These are phyloP conservation scores for Phortica okadai DNA, from an alignment of 2,888 invertebrate species.

Conservation along the genomic window DNA sequence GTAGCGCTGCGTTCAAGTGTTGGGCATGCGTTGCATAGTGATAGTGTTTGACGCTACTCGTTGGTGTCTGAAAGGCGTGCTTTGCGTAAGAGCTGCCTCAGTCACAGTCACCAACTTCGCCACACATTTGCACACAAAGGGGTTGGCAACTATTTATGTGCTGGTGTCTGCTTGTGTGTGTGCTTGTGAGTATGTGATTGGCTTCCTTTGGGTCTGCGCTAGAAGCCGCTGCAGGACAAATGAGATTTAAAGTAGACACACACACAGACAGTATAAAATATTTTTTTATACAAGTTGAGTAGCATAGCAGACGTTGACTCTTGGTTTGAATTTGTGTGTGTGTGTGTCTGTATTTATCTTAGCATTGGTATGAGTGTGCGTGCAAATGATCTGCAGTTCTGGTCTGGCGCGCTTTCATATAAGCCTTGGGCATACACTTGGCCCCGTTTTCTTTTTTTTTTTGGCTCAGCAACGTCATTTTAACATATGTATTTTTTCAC, in stretches of 20 bases:
- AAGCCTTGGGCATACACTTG: constrained; percentile 59
- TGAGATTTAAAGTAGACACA: constrained; percentile 62
- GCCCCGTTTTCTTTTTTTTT: constrained; percentile 57
- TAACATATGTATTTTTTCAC: constrained; percentile 56
- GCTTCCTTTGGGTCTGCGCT: constrained; percentile 47
- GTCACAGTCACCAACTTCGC: constrained; percentile 31
- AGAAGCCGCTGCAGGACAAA: constrained; percentile 64
- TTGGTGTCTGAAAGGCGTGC: constrained; percentile 55
- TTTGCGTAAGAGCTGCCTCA: constrained; percentile 39
- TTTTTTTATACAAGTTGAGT: constrained; percentile 2
- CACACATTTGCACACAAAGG: constrained; percentile 42
- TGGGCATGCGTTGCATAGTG: constrained; percentile 62
- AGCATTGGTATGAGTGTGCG: not conserved
- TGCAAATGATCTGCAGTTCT: constrained; percentile 23
- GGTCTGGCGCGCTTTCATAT: constrained; percentile 14
- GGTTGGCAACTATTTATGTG: constrained; percentile 22
- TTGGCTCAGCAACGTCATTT: constrained; percentile 47
- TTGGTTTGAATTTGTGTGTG: constrained; percentile 51
- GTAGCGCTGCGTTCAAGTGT: constrained; percentile 45
- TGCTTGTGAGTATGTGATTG: constrained; percentile 13
- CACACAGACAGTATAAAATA: constrained; percentile 10
- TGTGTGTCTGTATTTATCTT: not conserved
- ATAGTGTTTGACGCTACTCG: constrained; percentile 52
- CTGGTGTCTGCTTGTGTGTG: constrained; percentile 33
- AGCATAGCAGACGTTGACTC: constrained; percentile 45